phyloP scores from a whole-genome alignment of 2,797 vertebrate species.

The Phrynocephalus vlangalii region DNA sequence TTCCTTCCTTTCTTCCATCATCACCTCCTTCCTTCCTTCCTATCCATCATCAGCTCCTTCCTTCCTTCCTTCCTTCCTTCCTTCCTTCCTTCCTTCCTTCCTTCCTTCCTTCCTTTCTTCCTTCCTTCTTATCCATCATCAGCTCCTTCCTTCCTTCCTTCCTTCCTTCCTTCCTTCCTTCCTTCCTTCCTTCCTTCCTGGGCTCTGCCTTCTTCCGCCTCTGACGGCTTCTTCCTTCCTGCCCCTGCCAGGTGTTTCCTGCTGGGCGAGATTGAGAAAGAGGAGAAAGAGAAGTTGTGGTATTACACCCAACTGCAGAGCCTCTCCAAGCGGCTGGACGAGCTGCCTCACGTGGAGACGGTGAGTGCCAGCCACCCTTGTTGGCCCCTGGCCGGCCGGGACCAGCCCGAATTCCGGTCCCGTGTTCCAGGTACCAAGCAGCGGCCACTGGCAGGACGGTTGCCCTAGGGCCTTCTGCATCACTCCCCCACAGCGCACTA shows the following conservation, averaged over 20 bases:
- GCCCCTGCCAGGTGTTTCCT: constrained; percentile 83
- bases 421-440: not conserved
- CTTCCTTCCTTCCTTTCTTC: no score
- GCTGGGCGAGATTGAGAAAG: constrained; percentile 93
- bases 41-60: not conserved
- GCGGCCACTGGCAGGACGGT: no score
- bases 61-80: not conserved
- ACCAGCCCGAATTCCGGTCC: no score
- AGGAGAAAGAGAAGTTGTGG: constrained; percentile 93
- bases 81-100: no score
- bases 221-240: not conserved
- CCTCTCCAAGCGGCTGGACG: constrained; percentile 89
- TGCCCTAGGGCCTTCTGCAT: no score
- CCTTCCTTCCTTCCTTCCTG: not conserved
- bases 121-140: no score
- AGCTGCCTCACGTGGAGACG: constrained; percentile 92
- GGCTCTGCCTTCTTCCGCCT: not conserved
- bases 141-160: not conserved
- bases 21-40: no score
- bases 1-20: no score
- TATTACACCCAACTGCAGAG: constrained; percentile 93
- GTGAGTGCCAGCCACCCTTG: constrained; percentile 71
- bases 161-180: no score
- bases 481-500: no score
- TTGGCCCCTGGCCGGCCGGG: rapidly evolving